Base-by-base conservation (phyloP, 2,113 vertebrate species). In the Ciconia boyciana region DNA sequence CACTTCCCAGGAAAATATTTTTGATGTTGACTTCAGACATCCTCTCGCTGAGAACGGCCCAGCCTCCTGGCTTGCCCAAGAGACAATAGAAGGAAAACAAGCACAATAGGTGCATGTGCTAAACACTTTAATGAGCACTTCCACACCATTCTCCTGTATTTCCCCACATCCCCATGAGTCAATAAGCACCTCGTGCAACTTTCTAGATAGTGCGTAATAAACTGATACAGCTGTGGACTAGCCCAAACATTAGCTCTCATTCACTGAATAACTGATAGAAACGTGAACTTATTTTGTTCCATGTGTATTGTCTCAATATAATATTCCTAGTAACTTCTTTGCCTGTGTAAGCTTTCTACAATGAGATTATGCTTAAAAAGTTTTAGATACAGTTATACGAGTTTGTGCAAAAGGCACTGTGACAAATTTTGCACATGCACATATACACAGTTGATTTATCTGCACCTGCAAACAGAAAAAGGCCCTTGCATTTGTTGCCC, bases 81-180 rank as follows among this genome's bases (percentile, higher is more conserved):
- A 96, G 78, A 96, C 94, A 97, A 96, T 91, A 70, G 94, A 71
- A 97, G 95, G 96, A 97, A 97, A 95, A 83, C 54, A 93, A 77
- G 71, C 78, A 96, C 97, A 96, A 97, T 95, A 58, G 94, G 54
- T 74, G 95, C 94, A 95, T 97, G 95, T 95, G 97, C 89, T 96
- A 93, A 97, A 96, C 87, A 81, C 93, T 96, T 93, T 94, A 97
- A 97, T 95, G 89, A 96, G 93, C 78, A 95, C 93, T 97, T 97
- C 95, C 95, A 97, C 95, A 78, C 83, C 94, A 91, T 96, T 95
- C 94, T 96, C 87, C 94, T 68, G 51, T 25, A 20, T 93, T 97
- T 94, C 94, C 94, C 78, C 87, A 68, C 78, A 91, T 64, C 58
- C 85, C 84, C 75, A 24, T 88, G 96, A 94, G 96, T 95, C 96